phyloP scores from a whole-genome alignment of 2,797 vertebrate genomes.

The Nannoperca australis region DNA sequence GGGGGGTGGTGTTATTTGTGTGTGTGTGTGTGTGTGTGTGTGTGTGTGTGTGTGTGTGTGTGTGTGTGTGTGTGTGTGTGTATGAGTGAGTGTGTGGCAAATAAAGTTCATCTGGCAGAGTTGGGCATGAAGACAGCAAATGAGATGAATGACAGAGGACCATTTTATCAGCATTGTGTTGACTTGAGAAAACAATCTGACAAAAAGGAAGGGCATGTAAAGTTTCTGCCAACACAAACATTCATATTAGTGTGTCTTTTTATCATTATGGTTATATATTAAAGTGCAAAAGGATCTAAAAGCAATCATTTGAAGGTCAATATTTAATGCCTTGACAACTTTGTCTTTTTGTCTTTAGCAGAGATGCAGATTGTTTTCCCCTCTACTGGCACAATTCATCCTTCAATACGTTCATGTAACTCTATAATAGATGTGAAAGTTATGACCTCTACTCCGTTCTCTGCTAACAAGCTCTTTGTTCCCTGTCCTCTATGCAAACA shows the following conservation, averaged over 20 bases:
- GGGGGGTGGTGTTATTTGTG: too few species aligned
- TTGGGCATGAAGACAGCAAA: constrained; percentile 9
- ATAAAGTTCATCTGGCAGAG: constrained; percentile 5
- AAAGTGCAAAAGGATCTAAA: constrained; percentile 15
- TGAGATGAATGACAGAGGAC: not conserved
- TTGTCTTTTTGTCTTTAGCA: constrained; percentile 5
- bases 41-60: constrained; percentile 1
- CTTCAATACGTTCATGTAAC: constrained; percentile 14
- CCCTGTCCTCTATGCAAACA: constrained; percentile 11
- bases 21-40: too few species aligned
- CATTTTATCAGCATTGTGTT: not conserved
- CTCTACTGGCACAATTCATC: constrained; percentile 19
- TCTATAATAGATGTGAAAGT: constrained; percentile 9
- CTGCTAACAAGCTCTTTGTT: constrained; percentile 28
- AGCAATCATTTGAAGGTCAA: constrained; percentile 16
- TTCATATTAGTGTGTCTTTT: constrained; percentile 5
- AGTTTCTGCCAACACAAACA: not conserved
- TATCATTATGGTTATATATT: not conserved
- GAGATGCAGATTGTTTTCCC: constrained; percentile 18
- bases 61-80: not conserved
- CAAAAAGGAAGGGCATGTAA: not conserved
- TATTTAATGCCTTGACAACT: not conserved
- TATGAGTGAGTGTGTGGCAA: not conserved
- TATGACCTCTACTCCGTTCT: constrained; percentile 3
- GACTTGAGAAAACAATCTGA: not conserved